Base-by-base conservation (phyloP, 2,888 invertebrate genomes). In the Drosophila kanekoi region DNA sequence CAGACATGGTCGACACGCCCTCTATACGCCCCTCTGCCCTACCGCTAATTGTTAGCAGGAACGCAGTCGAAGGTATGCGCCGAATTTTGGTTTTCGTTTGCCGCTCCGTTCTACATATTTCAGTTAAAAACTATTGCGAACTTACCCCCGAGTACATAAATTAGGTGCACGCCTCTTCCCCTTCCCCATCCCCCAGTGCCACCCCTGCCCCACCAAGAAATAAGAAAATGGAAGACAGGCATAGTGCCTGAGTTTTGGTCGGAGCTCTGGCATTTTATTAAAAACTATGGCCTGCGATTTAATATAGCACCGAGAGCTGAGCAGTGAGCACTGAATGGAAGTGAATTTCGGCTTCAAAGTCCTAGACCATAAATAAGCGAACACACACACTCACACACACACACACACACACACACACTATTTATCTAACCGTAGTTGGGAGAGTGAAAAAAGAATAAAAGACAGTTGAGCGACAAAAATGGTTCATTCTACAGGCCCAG, bases 101-200 rank as follows among this genome's bases (percentile, higher is more conserved):
- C 56, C 49, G 59, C 60, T 58, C 37, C 53, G 49, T 38, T 62
- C 52, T 66, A 58, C 67, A 70, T 74, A 84, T 89, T 89, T 87
- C 89, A 81, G 81, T 72, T 83, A 74, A 83, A 83, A 83, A 89
- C 89, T 83, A 83, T 89, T 85, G 87, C 77, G 85, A 64, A 84
- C 67, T 75, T 71, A 85, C 81, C 84, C 78, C 64, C 60, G 68
- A 87, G 88, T 83, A 87, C 88, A 83, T 83, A 83, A 89, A 83
- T 83, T 87, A 89, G 63, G 58, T 56, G 54, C 33, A 43, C 38
- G 49, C 68, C 48, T 32, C 41, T 14, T 10, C 8, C 6, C 13
- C 28, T 23, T 18, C 18, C n/a, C n/a, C n/a, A n/a, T n/a, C 18
- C 18, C 18, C 18, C 18, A n/a, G n/a, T n/a, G n/a, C n/a, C n/a